Base-by-base conservation (phyloP, 2,888 invertebrate species). In the Tryphoninae sp. region DNA sequence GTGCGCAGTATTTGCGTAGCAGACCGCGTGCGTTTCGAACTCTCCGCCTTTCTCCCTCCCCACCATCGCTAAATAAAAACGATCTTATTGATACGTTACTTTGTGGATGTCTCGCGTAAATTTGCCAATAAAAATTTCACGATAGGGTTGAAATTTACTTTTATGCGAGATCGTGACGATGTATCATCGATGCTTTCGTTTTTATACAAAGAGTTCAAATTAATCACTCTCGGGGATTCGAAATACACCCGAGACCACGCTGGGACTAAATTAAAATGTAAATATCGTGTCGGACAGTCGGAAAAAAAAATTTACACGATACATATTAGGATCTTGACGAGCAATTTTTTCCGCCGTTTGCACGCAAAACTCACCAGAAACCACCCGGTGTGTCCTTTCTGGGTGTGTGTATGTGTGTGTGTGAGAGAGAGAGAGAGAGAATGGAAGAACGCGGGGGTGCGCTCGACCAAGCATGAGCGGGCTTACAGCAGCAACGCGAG, bases 401-500 rank as follows among this genome's bases (percentile, higher is more conserved):
- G 0, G n/a, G n/a, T 6, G 33, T 33, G 33, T 33, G 6, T 33
- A 7, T 33, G 2, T 33, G 0, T 26, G 26, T 26, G 45, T 11
- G 45, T 7, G 45, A 8, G 45, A 8, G 45, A 45, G 45, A 45
- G 45, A 45, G 13, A 11, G 45, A 45, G 13, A 13, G 45, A 45
- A 13, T 13, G 45, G 13, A 13, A 45, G 45, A 45, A 45, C 45
- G 45, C 9, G 45, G 45, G 45, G 11, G 45, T 45, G 45, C 45
- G 9, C 13, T 45, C 13, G 65, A 62, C 58, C 49, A 64, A 64
- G 72, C 62, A 33, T 19, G 71, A 78, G 61, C n/a, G 67, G 33
- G 9, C 64, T 33, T 23, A 61, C 40, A 6, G 9, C 42, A 62
- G 78, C 73, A 81, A 81, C 84, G 83, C 82, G 16, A 65, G 64